Evolutionary conservation across 2,797 vertebrate genomes (phyloP).

Genomic region (Tiaroga cobitis): DNA sequence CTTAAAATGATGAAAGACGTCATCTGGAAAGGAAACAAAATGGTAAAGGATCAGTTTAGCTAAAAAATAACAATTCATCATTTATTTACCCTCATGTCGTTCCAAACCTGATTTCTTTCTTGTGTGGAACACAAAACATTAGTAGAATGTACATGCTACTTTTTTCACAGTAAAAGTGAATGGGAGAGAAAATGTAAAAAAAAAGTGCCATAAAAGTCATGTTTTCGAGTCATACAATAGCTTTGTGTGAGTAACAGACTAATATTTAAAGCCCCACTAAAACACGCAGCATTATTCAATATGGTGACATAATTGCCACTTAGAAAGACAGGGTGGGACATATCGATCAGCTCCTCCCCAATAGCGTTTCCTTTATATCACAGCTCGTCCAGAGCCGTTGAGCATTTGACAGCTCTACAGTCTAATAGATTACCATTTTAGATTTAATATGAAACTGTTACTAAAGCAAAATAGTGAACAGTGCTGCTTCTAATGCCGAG

Average conservation of each 20-base stretch:
- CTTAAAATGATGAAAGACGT: conserved; percentile 83
- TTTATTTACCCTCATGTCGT: neutral
- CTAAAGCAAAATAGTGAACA: no score
- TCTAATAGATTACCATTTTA: no score
- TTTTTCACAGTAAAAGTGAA: neutral
- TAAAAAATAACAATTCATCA: neutral
- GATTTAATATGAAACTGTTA: no score
- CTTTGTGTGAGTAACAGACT: neutral
- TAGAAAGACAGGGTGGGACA: no score
- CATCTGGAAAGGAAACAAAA: conserved; percentile 74
- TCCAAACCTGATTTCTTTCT: neutral
- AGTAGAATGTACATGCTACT: neutral
- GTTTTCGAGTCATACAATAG: neutral
- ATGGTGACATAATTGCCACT: no score
- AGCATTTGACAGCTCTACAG: no score
- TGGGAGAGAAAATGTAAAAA: neutral
- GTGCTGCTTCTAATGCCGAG: no score
- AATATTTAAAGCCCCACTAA: neutral
- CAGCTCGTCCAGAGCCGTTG: no score
- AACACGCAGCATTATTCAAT: no score
- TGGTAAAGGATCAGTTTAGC: no score
- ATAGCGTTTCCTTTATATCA: no score
- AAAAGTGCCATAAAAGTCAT: neutral
- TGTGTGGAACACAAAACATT: neutral
- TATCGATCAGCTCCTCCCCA: no score